phyloP scores from a whole-genome alignment of 92 coral and sea anemone species.

The Paragorgia papillata region DNA sequence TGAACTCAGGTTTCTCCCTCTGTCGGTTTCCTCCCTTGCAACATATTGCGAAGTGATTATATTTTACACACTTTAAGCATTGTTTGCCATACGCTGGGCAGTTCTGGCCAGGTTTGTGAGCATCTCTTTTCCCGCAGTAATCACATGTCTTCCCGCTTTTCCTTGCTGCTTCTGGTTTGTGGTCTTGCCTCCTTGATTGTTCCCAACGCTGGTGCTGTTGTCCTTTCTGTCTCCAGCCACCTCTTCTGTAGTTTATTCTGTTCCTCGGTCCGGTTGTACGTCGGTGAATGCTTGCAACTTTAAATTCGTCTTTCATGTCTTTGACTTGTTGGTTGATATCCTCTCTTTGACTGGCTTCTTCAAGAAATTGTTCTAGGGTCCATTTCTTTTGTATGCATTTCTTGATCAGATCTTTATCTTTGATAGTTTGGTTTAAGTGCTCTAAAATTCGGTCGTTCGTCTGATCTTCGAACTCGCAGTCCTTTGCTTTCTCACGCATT shows the following conservation, averaged over 20 bases:
- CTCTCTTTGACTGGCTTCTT: constrained; percentile 56
- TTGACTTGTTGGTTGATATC: constrained; percentile 61
- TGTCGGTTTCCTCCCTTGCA: constrained; percentile 37
- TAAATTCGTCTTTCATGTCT: constrained; percentile 63
- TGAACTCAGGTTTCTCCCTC: not conserved
- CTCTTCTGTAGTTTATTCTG: not conserved
- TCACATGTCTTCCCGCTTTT: constrained; percentile 5
- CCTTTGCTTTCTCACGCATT: constrained; percentile 56
- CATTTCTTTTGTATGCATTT: constrained; percentile 57
- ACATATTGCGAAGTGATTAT: constrained; percentile 59
- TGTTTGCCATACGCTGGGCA: constrained; percentile 67
- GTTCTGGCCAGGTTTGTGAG: constrained; percentile 58
- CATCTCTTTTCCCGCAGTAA: constrained; percentile 65
- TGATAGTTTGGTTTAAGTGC: constrained; percentile 68
- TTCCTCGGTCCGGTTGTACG: not conserved
- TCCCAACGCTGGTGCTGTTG: not conserved
- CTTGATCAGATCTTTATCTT: constrained; percentile 60
- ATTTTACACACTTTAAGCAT: constrained; percentile 59
- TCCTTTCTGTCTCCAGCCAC: constrained; percentile 7
- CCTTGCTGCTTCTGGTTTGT: constrained; percentile 24
- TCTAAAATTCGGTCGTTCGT: constrained; percentile 58
- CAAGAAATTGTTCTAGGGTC: constrained; percentile 54
- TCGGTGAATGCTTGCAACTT: constrained; percentile 10
- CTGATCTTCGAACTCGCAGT: constrained; percentile 61
- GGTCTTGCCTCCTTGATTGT: not conserved